phyloP scores from a whole-genome alignment of 2,888 invertebrate genomes.

The Chaetogeoica ovagalla region DNA sequence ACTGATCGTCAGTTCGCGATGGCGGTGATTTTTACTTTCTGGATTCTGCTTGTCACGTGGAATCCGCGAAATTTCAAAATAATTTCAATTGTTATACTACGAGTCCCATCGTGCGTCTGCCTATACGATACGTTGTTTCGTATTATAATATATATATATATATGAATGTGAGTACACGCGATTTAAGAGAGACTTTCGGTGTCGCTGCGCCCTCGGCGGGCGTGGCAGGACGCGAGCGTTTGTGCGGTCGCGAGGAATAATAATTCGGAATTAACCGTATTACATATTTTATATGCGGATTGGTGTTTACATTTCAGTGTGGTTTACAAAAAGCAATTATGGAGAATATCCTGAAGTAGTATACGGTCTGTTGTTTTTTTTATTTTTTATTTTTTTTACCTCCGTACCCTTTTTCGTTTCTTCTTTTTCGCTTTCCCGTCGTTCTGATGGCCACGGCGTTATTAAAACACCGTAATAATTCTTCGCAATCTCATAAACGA shows the following conservation, averaged over 20 bases:
- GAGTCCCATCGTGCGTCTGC: no score
- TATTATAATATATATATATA: no score
- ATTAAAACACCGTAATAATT: neutral
- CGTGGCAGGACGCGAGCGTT: conserved; percentile 18
- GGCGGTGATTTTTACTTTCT: no score
- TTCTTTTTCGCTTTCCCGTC: neutral
- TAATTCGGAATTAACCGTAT: conserved; percentile 25
- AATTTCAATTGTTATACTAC: no score
- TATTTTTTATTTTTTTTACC: neutral
- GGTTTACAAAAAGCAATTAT: conserved; percentile 35
- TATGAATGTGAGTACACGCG: neutral
- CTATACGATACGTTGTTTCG: no score
- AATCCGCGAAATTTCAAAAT: no score
- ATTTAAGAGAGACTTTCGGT: neutral
- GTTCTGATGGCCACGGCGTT: neutral
- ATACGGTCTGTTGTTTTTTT: neutral
- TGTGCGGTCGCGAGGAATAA: conserved; percentile 18
- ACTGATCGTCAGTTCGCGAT: no score
- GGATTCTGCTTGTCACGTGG: no score
- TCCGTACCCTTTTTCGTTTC: neutral
- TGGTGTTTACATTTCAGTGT: conserved; percentile 2
- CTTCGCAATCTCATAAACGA: neutral
- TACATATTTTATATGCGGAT: neutral
- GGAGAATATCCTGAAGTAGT: conserved; percentile 16
- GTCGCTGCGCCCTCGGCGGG: conserved; percentile 19